Evolutionary conservation across 2,113 vertebrate species (phyloP), one percentile per base, ranked within the genome.

Genomic region (Notiomystis cincta): DNA sequence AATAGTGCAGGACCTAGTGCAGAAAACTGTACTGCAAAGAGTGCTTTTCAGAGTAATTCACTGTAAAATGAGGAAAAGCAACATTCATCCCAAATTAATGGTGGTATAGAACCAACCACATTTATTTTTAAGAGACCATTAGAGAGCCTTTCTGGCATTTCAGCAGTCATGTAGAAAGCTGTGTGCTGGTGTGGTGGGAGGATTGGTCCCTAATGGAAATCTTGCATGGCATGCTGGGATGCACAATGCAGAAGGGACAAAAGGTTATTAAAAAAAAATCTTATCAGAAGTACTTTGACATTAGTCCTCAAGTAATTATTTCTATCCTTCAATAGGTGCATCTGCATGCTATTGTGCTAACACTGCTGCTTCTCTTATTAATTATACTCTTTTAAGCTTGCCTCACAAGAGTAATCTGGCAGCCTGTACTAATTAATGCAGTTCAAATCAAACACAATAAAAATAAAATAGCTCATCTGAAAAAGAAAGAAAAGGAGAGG

Each of bases 291-390:
- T 94, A 86, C 84, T 97, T 85, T 89, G 94, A 96, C 92, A 95
- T 96, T 62, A 95, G 91, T 96, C 70, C 88, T 96, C 73, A 76
- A 95, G 87, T 97, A 94, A 98, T 97, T 97, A 94, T 96, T 97
- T 98, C 97, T 97, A 97, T 94, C 94, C 96, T 97, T 97, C 95
- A 96, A 24, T 97, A 97, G 82, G 93, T 97, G 93, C 82, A 91
- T 97, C 93, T 98, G 94, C 40, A 31, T 92, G 77, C 90, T 93
- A 56, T 96, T 97, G 96, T 97, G 92, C 66, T 95, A 94, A 72
- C 51, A 30, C 60, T 95, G 77, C 94, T 93, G 35, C 73, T 95
- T 91, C 80, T 96, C 81, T 76, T 93, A 81, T 94, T 97, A 97
- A 97, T 97, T 96, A 97, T 54, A 82, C 65, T 95, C 93, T 82